A percentile compares a stretch with the other conserved stretches of the same genome.
These are phyloP conservation scores for Pachyseris speciosa DNA, from an alignment of 64 coral and sea anemone genomes.

Conservation along the genomic window DNA sequence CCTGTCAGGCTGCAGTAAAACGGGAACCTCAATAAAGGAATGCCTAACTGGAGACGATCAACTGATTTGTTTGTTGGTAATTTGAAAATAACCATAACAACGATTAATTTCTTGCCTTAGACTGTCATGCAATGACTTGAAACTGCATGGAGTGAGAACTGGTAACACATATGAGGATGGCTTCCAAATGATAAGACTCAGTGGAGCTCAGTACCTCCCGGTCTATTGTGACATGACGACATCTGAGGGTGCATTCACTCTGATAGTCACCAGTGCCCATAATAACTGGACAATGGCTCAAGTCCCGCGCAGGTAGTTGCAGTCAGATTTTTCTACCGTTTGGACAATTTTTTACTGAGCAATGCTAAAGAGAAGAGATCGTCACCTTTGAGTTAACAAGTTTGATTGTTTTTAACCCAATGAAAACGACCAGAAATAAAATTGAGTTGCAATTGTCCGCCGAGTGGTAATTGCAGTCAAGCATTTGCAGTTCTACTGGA, in stretches of 20 bases:
- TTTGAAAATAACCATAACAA: too few relatives aligned
- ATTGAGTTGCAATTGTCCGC: too few relatives aligned
- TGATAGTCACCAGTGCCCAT: slow-evolving; percentile 83
- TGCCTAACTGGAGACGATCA: neutral
- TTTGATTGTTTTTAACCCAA: too few relatives aligned
- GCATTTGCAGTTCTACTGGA: too few relatives aligned
- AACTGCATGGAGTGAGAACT: slow-evolving; percentile 49
- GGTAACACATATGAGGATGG: slow-evolving; percentile 47
- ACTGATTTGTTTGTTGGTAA: neutral
- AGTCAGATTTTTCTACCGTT: neutral
- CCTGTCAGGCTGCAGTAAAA: too few relatives aligned
- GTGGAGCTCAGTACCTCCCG: slow-evolving; percentile 65
- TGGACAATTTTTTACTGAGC: too few relatives aligned
- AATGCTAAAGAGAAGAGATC: too few relatives aligned
- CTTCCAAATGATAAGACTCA: slow-evolving; percentile 34
- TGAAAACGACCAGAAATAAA: too few relatives aligned
- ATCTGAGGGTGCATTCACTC: slow-evolving; percentile 76
- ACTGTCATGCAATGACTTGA: slow-evolving; percentile 83
- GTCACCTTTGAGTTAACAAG: too few relatives aligned
- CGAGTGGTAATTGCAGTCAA: too few relatives aligned
- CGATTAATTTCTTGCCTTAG: neutral
- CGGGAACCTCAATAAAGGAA: too few relatives aligned
- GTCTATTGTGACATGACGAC: slow-evolving; percentile 95
- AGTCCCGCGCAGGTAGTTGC: slow-evolving; percentile 68
- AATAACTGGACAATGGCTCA: slow-evolving; percentile 72